phyloP scores from a whole-genome alignment of 2,888 invertebrate species.

The Copidosoma aretas region DNA sequence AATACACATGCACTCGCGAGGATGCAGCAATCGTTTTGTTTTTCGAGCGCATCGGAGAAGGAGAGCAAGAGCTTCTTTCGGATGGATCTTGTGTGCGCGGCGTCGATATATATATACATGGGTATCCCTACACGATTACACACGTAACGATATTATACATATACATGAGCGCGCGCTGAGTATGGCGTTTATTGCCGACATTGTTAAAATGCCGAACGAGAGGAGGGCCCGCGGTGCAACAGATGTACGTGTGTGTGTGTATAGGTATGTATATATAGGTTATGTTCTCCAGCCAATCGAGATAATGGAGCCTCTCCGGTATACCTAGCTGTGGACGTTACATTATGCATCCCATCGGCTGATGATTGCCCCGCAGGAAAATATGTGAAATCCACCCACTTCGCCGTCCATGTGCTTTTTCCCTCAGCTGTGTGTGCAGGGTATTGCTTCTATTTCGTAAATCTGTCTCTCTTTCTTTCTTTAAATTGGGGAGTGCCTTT shows the following conservation, averaged over 20 bases:
- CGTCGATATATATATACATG: not conserved
- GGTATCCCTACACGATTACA: constrained; percentile 14
- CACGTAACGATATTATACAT: constrained; percentile 5
- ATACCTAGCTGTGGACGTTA: constrained; percentile 10
- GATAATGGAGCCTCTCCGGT: constrained; percentile 33
- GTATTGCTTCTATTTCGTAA: not conserved
- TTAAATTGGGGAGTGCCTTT: too few relatives aligned
- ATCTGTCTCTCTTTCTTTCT: too few relatives aligned
- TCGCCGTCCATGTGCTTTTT: not conserved
- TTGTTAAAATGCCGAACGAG: constrained; percentile 25
- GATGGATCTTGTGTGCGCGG: not conserved
- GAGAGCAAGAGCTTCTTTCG: not conserved
- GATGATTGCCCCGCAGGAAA: constrained; percentile 12
- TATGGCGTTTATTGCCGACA: constrained; percentile 38
- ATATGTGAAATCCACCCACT: constrained; percentile 18
- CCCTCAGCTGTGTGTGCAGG: not conserved
- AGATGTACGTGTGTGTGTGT: not conserved
- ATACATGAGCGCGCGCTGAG: not conserved
- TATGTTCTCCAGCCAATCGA: not conserved
- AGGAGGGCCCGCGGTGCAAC: not conserved
- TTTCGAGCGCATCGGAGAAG: not conserved
- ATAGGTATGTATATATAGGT: not conserved
- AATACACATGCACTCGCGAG: too few relatives aligned
- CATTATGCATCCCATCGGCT: constrained; percentile 17
- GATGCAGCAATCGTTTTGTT: too few relatives aligned